Percentiles rank a stretch among this genome's conserved stretches.
Conservation (phyloP, 2,113 vertebrate species). For the Esox niger region DNA sequence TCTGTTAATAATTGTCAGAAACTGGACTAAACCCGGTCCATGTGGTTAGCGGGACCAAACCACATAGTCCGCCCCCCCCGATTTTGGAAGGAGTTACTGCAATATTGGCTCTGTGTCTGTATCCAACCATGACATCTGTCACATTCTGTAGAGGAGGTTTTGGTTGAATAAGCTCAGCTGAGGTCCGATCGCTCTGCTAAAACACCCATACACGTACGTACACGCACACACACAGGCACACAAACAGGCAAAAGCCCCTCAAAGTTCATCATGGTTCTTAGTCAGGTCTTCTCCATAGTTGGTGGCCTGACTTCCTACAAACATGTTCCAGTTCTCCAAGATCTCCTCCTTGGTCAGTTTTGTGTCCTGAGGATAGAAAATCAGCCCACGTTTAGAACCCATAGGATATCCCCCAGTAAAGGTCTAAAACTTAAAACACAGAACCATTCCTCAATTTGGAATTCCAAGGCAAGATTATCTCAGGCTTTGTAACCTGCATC, state of each 20-base stretch:
- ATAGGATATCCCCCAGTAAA: too few species aligned
- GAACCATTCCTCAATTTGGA: too few species aligned
- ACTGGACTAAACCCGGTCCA: slow-evolving; percentile 23
- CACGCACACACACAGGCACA: slow-evolving; percentile 1
- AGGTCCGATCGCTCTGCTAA: neutral
- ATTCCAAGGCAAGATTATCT: neutral
- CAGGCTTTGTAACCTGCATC: too few species aligned
- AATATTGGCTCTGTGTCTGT: slow-evolving; percentile 21
- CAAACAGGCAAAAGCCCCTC: slow-evolving; percentile 54
- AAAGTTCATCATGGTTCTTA: slow-evolving; percentile 91
- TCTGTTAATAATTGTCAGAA: slow-evolving; percentile 66
- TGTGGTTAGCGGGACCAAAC: slow-evolving; percentile 20
- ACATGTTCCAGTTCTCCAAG: slow-evolving; percentile 98
- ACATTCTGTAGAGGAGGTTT: neutral
- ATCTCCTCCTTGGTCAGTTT: slow-evolving; percentile 93
- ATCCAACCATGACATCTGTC: slow-evolving; percentile 16
- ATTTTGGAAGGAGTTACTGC: slow-evolving; percentile 21
- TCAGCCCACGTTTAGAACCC: neutral
- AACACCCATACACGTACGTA: neutral
- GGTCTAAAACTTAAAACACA: too few species aligned
- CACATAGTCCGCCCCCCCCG: too few species aligned
- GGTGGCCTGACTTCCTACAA: slow-evolving; percentile 97
- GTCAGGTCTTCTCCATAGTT: slow-evolving; percentile 98
- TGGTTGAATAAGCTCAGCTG: neutral
- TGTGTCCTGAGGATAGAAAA: slow-evolving; percentile 77